phyloP scores from a whole-genome alignment of 2,888 invertebrate genomes.

The Volucella inanis region DNA sequence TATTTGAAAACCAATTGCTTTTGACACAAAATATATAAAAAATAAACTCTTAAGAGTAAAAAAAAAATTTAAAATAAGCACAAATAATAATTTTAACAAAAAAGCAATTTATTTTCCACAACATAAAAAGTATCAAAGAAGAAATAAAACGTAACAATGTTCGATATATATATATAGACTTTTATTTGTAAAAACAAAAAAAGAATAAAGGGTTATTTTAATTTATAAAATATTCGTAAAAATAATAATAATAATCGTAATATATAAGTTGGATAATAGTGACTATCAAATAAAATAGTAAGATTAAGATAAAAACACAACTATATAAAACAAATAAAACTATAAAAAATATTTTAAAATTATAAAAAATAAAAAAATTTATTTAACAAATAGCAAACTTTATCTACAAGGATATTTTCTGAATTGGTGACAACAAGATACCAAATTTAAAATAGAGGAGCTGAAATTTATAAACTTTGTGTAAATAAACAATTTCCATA shows the following conservation, averaged over 20 bases:
- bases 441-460: not conserved
- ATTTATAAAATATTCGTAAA: slow-evolving; percentile 64
- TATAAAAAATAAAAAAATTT: slow-evolving; percentile 20
- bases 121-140: not conserved
- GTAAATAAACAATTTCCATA: too few relatives aligned
- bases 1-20: too few relatives aligned
- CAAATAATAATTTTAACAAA: not conserved
- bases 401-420: not conserved
- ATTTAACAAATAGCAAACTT: slow-evolving; percentile 24
- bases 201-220: slow-evolving; percentile 49
- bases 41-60: too few relatives aligned
- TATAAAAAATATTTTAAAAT: slow-evolving; percentile 18
- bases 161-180: slow-evolving; percentile 47
- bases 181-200: slow-evolving; percentile 68
- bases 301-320: slow-evolving; percentile 45
- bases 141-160: slow-evolving; percentile 31
- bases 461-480: too few relatives aligned
- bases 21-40: too few relatives aligned
- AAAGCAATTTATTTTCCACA: not conserved
- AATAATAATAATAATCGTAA: slow-evolving; percentile 41
- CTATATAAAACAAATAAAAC: slow-evolving; percentile 49
- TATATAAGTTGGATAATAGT: slow-evolving; percentile 52
- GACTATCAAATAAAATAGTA: slow-evolving; percentile 50
- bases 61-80: too few relatives aligned
- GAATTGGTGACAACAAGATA: slow-evolving; percentile 28